A percentile compares a stretch with the other conserved stretches of the same genome.
Evolutionary conservation across 2,888 invertebrate species (phyloP).

Genomic region (Arge pagana): DNA sequence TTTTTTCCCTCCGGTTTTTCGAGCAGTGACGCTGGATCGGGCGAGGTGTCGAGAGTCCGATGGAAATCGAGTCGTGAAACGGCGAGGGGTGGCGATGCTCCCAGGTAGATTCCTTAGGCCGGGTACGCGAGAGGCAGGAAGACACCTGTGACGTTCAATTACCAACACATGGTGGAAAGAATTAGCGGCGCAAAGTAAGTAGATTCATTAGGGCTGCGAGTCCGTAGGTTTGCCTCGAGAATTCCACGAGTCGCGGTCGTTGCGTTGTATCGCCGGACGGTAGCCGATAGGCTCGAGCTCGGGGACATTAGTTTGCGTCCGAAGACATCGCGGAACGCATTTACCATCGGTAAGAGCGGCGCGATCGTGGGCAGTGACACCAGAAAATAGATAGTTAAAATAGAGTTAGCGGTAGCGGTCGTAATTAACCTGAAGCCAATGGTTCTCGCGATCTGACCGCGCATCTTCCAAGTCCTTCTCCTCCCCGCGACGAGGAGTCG

Average conservation of each 20-base stretch:
- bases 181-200: slow-evolving; percentile 34
- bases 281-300: slow-evolving; percentile 33
- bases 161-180: slow-evolving; percentile 40
- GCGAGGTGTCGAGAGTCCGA: too few relatives aligned
- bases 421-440: slow-evolving; percentile 19
- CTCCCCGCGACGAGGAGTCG: too few relatives aligned
- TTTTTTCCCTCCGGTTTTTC: too few relatives aligned
- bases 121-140: slow-evolving; percentile 46
- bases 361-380: slow-evolving; percentile 16
- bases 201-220: slow-evolving; percentile 48
- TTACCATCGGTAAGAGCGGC: slow-evolving; percentile 54
- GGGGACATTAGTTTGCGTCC: slow-evolving; percentile 55
- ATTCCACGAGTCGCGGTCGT: slow-evolving; percentile 46
- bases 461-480: not conserved
- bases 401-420: slow-evolving; percentile 14
- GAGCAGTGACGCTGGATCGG: too few relatives aligned
- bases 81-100: too few relatives aligned
- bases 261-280: slow-evolving; percentile 48
- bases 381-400: slow-evolving; percentile 20
- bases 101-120: too few relatives aligned
- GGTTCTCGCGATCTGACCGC: slow-evolving; percentile 8
- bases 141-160: slow-evolving; percentile 58
- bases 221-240: slow-evolving; percentile 37
- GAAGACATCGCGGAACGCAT: slow-evolving; percentile 51
- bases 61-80: too few relatives aligned